Evolutionary conservation across 2,888 invertebrate species (phyloP).

Genomic region (Drosophila prostipennis): DNA sequence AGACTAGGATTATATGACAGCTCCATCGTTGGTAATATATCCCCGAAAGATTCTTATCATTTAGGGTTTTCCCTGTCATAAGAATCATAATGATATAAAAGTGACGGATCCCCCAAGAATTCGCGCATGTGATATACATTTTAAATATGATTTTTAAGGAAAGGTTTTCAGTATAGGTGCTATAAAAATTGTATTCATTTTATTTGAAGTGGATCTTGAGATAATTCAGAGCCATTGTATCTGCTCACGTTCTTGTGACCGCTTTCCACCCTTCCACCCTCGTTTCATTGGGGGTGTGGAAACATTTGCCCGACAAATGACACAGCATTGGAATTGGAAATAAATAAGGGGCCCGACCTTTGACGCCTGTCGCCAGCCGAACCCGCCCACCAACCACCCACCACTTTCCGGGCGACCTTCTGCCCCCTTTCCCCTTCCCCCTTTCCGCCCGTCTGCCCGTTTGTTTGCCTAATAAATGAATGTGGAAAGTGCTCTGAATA

Average conservation of each 20-base stretch:
- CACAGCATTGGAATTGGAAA: slow-evolving; percentile 48
- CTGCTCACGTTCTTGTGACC: slow-evolving; percentile 1
- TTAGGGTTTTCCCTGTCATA: too few relatives aligned
- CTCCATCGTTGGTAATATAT: neutral
- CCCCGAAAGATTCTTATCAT: too few relatives aligned
- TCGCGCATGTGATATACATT: too few relatives aligned
- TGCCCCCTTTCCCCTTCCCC: neutral
- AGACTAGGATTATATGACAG: neutral
- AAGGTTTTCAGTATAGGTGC: too few relatives aligned
- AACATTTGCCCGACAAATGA: slow-evolving; percentile 44
- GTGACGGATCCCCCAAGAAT: too few relatives aligned
- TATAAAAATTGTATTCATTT: neutral
- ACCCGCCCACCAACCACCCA: neutral
- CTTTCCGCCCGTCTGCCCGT: slow-evolving; percentile 4
- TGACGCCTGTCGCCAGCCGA: slow-evolving; percentile 34
- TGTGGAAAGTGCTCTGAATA: slow-evolving; percentile 62
- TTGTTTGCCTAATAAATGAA: slow-evolving; percentile 62
- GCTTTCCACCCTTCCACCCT: neutral
- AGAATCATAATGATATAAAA: too few relatives aligned
- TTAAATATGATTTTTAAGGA: too few relatives aligned
- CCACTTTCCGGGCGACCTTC: slow-evolving; percentile 20
- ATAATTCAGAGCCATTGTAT: neutral
- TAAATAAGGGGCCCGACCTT: slow-evolving; percentile 49
- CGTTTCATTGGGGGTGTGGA: slow-evolving; percentile 11
- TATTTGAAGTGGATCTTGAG: neutral